Evolutionary conservation across 2,113 vertebrate species (phyloP).

Genomic region (Aegithalos caudatus): DNA sequence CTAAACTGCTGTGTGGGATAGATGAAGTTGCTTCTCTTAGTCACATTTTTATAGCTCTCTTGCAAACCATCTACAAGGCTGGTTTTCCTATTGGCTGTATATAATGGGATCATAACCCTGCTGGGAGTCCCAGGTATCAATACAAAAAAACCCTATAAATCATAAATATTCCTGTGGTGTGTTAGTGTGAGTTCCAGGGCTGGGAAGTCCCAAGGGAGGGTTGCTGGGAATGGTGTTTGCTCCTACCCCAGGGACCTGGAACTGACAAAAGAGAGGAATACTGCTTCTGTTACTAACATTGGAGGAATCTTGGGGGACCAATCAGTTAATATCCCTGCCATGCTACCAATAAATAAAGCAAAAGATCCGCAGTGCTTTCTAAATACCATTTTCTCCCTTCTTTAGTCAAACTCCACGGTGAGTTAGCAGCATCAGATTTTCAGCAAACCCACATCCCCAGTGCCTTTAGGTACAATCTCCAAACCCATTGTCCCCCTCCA

Average conservation of each 20-base stretch:
- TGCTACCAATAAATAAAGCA: neutral
- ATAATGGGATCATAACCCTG: conserved; percentile 42
- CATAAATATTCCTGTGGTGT: neutral
- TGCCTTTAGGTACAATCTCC: neutral
- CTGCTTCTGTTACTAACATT: neutral
- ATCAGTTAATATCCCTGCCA: neutral
- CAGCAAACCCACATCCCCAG: neutral
- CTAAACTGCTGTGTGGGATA: neutral
- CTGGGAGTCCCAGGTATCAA: neutral
- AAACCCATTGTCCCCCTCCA: neutral
- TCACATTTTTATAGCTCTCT: conserved; percentile 35
- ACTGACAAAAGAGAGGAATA: neutral
- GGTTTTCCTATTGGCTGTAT: neutral
- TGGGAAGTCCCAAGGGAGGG: neutral
- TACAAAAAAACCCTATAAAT: neutral
- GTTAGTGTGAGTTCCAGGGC: neutral
- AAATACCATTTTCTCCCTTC: neutral
- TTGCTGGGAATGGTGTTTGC: neutral
- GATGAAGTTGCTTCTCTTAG: neutral
- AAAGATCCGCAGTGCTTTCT: neutral
- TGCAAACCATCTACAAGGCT: neutral
- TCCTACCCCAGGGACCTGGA: neutral
- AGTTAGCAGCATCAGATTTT: neutral
- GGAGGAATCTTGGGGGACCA: neutral
- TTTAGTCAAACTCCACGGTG: neutral